These are phyloP conservation scores for Nebria salina DNA, from an alignment of 2,888 invertebrate species.

Conservation along the genomic window DNA sequence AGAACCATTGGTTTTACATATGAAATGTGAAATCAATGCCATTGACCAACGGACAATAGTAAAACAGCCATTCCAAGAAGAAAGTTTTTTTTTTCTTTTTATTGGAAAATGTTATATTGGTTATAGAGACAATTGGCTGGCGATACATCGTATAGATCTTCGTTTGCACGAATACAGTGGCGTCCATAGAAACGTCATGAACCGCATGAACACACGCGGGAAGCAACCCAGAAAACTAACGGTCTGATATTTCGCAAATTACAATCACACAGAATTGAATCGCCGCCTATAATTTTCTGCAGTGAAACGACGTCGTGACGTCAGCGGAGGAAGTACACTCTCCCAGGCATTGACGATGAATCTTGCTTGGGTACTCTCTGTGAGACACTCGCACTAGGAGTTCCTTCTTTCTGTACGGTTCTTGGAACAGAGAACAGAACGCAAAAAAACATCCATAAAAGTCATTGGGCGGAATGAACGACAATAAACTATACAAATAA, in stretches of 20 bases:
- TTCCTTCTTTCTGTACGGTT: neutral
- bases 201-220: neutral
- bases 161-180: neutral
- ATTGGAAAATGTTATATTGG: neutral
- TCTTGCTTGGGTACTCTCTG: slow-evolving; percentile 24
- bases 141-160: neutral
- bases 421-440: neutral
- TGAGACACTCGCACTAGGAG: slow-evolving; percentile 3
- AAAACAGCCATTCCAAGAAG: neutral
- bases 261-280: slow-evolving; percentile 1
- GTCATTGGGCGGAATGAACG: slow-evolving; percentile 60
- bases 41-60: neutral
- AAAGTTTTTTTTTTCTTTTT: neutral
- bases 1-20: neutral
- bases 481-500: slow-evolving; percentile 60
- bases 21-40: too few species aligned
- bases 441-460: slow-evolving; percentile 59
- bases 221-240: slow-evolving; percentile 1
- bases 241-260: neutral
- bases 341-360: slow-evolving; percentile 21
- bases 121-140: neutral
- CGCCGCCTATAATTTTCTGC: neutral
- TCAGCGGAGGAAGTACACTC: slow-evolving; percentile 21
- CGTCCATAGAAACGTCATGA: neutral
- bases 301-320: slow-evolving; percentile 6